Evolutionary conservation across 2,888 invertebrate species (phyloP), one percentile per base, ranked within the genome.

Genomic region (Leptinotarsa peninsularis): DNA sequence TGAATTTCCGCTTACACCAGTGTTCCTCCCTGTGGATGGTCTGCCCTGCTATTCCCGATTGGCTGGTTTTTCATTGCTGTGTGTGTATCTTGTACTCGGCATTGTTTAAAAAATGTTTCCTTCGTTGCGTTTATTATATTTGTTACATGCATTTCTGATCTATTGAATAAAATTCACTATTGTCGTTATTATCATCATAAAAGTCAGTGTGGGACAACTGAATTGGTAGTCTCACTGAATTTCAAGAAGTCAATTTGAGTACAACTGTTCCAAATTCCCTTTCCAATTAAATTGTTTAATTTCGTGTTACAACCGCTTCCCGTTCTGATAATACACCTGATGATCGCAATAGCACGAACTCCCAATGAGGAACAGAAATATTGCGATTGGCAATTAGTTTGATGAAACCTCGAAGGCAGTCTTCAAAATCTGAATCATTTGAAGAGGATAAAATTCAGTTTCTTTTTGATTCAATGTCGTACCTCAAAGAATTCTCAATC

Each of bases 321-420:
- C 63, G 33, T 63, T 63, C 33, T 63, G 63, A 3, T 63, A 43
- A 63, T n/a, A 63, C 43, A 63, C 43, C 63, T 63, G 63, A 63
- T 63, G 63, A 18, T n/a, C 33, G 3, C 3, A 14, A n/a, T 1
- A n/a, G n/a, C n/a, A 2, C 43, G 10, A 63, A 63, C 33, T 10
- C 17, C 15, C 2, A 63, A 63, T 15, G 63, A 63, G 43, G n/a
- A 33, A n/a, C n/a, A 27, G 13, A 43, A 33, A 33, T 10, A 63
- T 33, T 5, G 43, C 33, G n/a, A n/a, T 63, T 63, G 27, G 63
- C 63, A 5, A 63, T 63, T 63, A 33, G 63, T 17, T 17, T 7
- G 17, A 17, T 33, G 10, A n/a, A 27, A 63, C 7, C 5, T 43
- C 17, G 63, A 18, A 58, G 23, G 58, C 58, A 58, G 3, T 13